phyloP scores from a whole-genome alignment of 2,888 invertebrate genomes.

The Drosophila birchii region DNA sequence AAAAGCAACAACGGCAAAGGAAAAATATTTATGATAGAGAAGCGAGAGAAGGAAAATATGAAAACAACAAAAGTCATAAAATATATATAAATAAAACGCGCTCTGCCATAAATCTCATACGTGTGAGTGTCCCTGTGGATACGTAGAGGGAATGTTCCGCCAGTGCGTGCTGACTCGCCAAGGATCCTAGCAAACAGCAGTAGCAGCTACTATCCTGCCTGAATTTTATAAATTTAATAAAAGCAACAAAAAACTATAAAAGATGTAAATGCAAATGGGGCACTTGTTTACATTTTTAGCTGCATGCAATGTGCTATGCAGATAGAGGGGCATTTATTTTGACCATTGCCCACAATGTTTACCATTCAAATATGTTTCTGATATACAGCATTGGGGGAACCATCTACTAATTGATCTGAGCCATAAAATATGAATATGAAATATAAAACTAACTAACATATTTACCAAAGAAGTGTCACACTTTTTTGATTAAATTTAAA shows the following conservation, averaged over 20 bases:
- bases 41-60: constrained; percentile 20
- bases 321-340: constrained; percentile 9
- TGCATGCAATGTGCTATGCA: constrained; percentile 19
- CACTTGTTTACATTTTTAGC: constrained; percentile 34
- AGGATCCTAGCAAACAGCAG: constrained; percentile 23
- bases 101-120: constrained; percentile 32
- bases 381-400: background rate
- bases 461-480: background rate
- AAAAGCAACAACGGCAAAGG: constrained; percentile 4
- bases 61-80: constrained; percentile 43
- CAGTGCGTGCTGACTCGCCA: constrained; percentile 39
- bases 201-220: background rate
- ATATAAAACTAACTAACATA: background rate
- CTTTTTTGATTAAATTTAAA: constrained; percentile 9
- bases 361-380: constrained; percentile 18
- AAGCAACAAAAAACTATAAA: constrained; percentile 26
- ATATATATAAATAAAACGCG: constrained; percentile 31
- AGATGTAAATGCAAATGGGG: constrained; percentile 45
- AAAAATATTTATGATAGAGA: constrained; percentile 43
- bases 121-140: constrained; percentile 33
- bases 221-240: constrained; percentile 49
- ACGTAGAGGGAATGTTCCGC: constrained; percentile 13
- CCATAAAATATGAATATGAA: constrained; percentile 7
- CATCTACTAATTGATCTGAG: constrained; percentile 12
- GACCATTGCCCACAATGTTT: constrained; percentile 23